phyloP scores from a whole-genome alignment of 2,797 vertebrate species.

The Poeciliopsis paucimaculata region DNA sequence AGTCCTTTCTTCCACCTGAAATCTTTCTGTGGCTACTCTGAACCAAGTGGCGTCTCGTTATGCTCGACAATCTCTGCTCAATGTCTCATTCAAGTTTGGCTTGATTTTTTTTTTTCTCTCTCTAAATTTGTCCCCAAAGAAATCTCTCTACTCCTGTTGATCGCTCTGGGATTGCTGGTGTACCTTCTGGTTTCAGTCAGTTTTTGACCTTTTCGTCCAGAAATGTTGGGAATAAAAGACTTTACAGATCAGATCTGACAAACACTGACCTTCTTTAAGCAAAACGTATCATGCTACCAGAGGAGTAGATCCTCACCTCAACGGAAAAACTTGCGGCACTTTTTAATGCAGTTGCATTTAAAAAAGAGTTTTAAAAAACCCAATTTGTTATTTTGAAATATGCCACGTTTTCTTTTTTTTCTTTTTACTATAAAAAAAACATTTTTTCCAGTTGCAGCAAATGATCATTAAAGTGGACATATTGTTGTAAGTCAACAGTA shows the following conservation, averaged over 20 bases:
- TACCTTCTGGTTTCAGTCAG: constrained; percentile 14
- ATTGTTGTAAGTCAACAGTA: no score
- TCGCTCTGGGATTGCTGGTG: background rate
- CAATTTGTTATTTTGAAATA: background rate
- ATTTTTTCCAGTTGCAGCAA: background rate
- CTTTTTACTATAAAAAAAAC: background rate
- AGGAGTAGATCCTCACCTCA: background rate
- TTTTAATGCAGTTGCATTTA: background rate
- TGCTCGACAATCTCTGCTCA: background rate
- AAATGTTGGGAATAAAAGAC: background rate
- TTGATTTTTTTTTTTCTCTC: background rate
- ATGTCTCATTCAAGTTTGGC: constrained; percentile 1
- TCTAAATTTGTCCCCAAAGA: background rate
- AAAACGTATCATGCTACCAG: background rate
- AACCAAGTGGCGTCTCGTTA: background rate
- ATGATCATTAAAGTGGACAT: background rate
- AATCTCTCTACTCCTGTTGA: background rate
- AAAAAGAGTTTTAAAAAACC: background rate
- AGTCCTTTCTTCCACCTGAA: background rate
- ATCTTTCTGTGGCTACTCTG: background rate
- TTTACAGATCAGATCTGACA: background rate
- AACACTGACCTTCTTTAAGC: background rate
- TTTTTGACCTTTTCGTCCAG: background rate
- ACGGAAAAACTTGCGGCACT: background rate
- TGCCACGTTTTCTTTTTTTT: background rate